Base-by-base conservation (phyloP, 2,888 invertebrate species). In the Glomeris marginata region DNA sequence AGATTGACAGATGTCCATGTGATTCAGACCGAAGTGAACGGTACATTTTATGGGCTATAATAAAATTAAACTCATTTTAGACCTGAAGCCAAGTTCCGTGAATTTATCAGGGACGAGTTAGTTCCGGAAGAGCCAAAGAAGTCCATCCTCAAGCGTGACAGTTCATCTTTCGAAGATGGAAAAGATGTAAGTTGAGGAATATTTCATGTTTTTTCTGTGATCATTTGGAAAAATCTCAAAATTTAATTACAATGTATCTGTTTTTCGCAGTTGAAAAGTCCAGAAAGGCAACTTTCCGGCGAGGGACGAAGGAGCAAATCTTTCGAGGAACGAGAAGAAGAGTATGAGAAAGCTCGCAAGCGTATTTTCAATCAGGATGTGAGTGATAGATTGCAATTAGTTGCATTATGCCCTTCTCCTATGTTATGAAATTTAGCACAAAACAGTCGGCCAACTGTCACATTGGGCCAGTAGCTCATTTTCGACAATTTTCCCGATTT, bases 291-390 rank as follows among this genome's bases (percentile, higher is more conserved):
- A 59, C 72, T 70, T 52, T 73, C 75, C 53, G 72, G 76, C 58
- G 77, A 80, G 51, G 78, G 76, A 58, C 72, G 80, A 50, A 73
- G 80, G 54, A 80, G 83, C 66, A 85, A 84, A 64, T 86, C 90
- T 57, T 80, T 91, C 61, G 92, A 94, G 66, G 91, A 92, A 68
- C 73, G 92, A 28, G 87, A 90, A 69, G 82, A 82, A 62, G 85
- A 87, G 59, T 92, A 92, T 65, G 84, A 86, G 64, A 77, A 83
- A 62, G 85, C 80, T 45, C 74, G 86, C 51, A 75, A 82, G 56
- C 76, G 91, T 68, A 92, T 92, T 71, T 92, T 92, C 65, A 82
- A 76, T 70, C 74, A 64, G 61, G 73, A 69, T 57, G 67, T 66
- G 59, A 60, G 64, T 60, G 49, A 37, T 42, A 16, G 13, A 10